Percentiles rank a stretch among this genome's conserved stretches.
These are phyloP conservation scores for Pachyramphus minor DNA, from an alignment of 2,113 vertebrate species.

Conservation along the genomic window DNA sequence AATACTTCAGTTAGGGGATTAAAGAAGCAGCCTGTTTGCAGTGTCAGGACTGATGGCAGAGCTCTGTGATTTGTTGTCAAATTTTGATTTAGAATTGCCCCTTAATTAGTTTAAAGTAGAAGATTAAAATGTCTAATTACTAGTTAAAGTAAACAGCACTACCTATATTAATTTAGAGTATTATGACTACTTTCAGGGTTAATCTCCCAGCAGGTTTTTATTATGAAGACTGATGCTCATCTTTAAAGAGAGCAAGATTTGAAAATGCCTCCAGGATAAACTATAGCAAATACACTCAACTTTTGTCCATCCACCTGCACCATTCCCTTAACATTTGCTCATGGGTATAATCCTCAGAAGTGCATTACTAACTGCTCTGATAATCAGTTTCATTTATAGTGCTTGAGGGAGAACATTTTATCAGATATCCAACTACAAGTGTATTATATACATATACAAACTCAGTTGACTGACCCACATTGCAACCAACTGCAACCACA, in stretches of 20 bases:
- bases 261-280: slow-evolving; percentile 13
- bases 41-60: not conserved
- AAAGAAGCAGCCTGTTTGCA: not conserved
- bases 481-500: not conserved
- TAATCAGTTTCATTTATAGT: not conserved
- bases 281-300: not conserved
- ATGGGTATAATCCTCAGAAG: not conserved
- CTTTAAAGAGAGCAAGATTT: slow-evolving; percentile 18
- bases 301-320: not conserved
- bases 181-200: slow-evolving; percentile 36
- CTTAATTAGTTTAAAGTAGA: not conserved
- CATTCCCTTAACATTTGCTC: not conserved
- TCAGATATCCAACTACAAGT: not conserved
- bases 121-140: slow-evolving; percentile 7
- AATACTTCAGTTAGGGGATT: not conserved
- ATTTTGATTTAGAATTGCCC: not conserved
- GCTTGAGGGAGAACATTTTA: not conserved
- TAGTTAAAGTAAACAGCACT: slow-evolving; percentile 2
- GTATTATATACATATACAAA: not conserved
- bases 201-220: slow-evolving; percentile 7
- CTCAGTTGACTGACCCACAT: not conserved
- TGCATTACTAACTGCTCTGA: not conserved
- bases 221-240: slow-evolving; percentile 34
- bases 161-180: slow-evolving; percentile 24
- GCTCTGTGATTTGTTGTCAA: not conserved